These are phyloP conservation scores for Anisognathus igniventris DNA, from an alignment of 2,797 vertebrate genomes.

Conservation along the genomic window DNA sequence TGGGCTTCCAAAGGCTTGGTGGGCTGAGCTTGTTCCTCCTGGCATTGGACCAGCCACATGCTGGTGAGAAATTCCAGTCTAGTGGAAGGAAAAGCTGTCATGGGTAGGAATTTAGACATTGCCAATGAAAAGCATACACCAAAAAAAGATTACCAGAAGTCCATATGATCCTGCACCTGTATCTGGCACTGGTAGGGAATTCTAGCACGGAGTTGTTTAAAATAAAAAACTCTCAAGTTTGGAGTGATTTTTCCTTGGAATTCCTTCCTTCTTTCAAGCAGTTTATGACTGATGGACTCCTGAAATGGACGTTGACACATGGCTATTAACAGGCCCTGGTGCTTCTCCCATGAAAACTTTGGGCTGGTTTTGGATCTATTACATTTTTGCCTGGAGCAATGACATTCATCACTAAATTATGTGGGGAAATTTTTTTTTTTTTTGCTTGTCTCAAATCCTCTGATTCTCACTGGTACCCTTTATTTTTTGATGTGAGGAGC, in stretches of 20 bases:
- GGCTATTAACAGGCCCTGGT: not conserved
- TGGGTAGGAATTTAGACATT: not conserved
- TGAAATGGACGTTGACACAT: not conserved
- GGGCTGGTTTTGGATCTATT: not conserved
- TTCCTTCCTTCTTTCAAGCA: not conserved
- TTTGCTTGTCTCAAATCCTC: not conserved
- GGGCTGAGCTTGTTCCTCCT: not conserved
- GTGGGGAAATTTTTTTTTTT: not conserved
- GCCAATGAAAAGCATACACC: not conserved
- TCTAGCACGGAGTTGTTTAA: not conserved
- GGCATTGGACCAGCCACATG: accelerated
- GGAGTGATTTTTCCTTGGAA: not conserved
- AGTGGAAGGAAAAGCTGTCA: not conserved
- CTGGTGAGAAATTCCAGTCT: not conserved
- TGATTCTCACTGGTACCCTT: not conserved
- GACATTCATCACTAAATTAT: not conserved
- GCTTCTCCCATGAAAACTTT: not conserved
- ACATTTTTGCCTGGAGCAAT: not conserved
- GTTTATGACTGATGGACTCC: not conserved
- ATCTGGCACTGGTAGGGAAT: not conserved
- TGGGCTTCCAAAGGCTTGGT: not conserved
- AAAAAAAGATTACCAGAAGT: not conserved
- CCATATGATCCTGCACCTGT: not conserved
- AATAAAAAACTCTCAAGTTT: not conserved
- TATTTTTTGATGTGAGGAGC: not conserved